Evolutionary conservation across 2,797 vertebrate species (phyloP).

Genomic region (Sebastes iracundus): DNA sequence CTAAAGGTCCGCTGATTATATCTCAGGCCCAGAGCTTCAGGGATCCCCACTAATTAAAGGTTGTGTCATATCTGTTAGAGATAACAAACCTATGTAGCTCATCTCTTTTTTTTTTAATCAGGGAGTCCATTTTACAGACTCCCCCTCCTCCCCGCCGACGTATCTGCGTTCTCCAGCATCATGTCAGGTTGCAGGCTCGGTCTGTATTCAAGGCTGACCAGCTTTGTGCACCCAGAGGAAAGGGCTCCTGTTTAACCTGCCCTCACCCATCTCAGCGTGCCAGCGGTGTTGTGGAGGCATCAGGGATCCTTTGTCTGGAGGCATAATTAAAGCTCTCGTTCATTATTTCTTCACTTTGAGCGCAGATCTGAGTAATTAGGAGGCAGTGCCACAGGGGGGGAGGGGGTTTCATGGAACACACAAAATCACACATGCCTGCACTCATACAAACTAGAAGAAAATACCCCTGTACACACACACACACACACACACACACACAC

Average conservation of each 20-base stretch:
- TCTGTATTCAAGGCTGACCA: slow-evolving; percentile 52
- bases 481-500: not conserved
- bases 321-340: slow-evolving; percentile 78
- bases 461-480: not conserved
- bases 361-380: slow-evolving; percentile 79
- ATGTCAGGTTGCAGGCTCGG: slow-evolving; percentile 30
- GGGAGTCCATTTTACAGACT: slow-evolving; percentile 18
- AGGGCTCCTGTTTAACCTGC: slow-evolving; percentile 66
- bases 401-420: slow-evolving; percentile 28
- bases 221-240: slow-evolving; percentile 38
- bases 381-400: slow-evolving; percentile 53
- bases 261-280: slow-evolving; percentile 60
- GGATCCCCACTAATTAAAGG: slow-evolving; percentile 81
- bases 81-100: slow-evolving; percentile 73
- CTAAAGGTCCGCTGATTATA: slow-evolving; percentile 81
- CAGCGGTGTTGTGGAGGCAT: slow-evolving; percentile 58
- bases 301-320: slow-evolving; percentile 71
- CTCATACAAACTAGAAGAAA: slow-evolving; percentile 23
- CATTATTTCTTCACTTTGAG: slow-evolving; percentile 81
- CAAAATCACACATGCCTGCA: slow-evolving; percentile 33
- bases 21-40: slow-evolving; percentile 68
- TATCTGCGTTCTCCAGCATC: slow-evolving; percentile 11
- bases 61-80: slow-evolving; percentile 80
- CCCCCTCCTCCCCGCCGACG: not conserved
- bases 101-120: slow-evolving; percentile 22